Percentiles rank a stretch among this genome's conserved stretches.
Conservation (phyloP, 2,113 vertebrate species). For the Campylorhamphus procurvoides region DNA sequence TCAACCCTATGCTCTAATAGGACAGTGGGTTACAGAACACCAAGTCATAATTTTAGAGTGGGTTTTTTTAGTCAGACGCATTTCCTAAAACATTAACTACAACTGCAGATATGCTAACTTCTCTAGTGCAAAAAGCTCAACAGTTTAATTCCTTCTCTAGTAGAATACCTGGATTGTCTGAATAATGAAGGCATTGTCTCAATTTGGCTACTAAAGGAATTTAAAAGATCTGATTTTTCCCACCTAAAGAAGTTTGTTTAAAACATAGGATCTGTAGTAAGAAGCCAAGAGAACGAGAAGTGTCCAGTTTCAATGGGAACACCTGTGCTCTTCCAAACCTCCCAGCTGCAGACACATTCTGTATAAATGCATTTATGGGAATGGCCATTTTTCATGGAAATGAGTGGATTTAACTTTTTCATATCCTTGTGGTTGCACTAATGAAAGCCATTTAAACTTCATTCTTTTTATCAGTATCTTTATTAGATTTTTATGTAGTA, state of each 20-base stretch:
- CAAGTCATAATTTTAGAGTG: not conserved
- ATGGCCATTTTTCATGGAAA: not conserved
- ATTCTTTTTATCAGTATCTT: constrained; percentile 57
- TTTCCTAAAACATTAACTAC: too few relatives aligned
- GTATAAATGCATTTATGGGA: not conserved
- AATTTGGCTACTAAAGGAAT: too few relatives aligned
- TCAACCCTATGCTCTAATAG: too few relatives aligned
- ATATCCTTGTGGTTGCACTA: constrained; percentile 50
- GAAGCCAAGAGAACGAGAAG: not conserved
- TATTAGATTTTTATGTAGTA: constrained; percentile 25
- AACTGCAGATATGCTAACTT: too few relatives aligned
- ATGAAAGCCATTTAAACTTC: constrained; percentile 58
- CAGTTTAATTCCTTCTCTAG: too few relatives aligned
- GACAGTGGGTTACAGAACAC: too few relatives aligned
- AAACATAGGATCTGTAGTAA: not conserved
- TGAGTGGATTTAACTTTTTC: not conserved
- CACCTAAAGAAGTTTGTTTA: not conserved
- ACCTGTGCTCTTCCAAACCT: not conserved
- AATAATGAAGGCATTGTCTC: too few relatives aligned
- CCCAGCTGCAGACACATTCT: not conserved
- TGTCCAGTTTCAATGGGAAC: not conserved
- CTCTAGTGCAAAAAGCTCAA: too few relatives aligned
- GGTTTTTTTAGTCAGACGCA: too few relatives aligned
- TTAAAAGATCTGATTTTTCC: not conserved
- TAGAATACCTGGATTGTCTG: too few relatives aligned